phyloP scores from a whole-genome alignment of 2,888 invertebrate species.

The Epinotia nisella region DNA sequence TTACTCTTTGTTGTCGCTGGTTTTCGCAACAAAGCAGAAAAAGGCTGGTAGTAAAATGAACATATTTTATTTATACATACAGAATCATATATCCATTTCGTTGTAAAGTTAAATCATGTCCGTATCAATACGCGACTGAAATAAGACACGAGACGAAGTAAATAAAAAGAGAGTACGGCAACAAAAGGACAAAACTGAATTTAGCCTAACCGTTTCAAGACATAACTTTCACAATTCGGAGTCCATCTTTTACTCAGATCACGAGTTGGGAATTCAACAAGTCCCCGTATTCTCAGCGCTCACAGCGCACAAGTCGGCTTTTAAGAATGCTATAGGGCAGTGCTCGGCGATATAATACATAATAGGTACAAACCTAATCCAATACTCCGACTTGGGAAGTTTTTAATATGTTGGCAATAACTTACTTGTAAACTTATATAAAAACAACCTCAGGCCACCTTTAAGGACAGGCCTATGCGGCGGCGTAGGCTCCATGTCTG shows the following conservation, averaged over 20 bases:
- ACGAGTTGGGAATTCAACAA: constrained; percentile 20
- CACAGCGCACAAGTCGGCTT: neutral
- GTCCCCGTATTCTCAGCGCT: constrained; percentile 12
- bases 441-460: too few relatives aligned
- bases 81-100: neutral
- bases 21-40: neutral
- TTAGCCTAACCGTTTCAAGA: constrained; percentile 14
- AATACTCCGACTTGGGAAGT: too few relatives aligned
- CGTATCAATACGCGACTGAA: constrained; percentile 60
- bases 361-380: too few relatives aligned
- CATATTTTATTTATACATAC: neutral
- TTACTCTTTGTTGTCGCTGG: neutral
- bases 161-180: neutral
- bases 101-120: constrained; percentile 63
- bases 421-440: too few relatives aligned
- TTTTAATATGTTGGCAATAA: too few relatives aligned
- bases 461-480: too few relatives aligned
- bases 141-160: constrained; percentile 33
- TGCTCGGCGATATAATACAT: neutral
- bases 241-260: constrained; percentile 20
- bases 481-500: too few relatives aligned
- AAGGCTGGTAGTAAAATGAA: neutral
- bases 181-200: constrained; percentile 7
- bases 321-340: neutral
- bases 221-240: constrained; percentile 22